Conservation (phyloP, 2,888 invertebrate genomes). For the Chrysina gloriosa region DNA sequence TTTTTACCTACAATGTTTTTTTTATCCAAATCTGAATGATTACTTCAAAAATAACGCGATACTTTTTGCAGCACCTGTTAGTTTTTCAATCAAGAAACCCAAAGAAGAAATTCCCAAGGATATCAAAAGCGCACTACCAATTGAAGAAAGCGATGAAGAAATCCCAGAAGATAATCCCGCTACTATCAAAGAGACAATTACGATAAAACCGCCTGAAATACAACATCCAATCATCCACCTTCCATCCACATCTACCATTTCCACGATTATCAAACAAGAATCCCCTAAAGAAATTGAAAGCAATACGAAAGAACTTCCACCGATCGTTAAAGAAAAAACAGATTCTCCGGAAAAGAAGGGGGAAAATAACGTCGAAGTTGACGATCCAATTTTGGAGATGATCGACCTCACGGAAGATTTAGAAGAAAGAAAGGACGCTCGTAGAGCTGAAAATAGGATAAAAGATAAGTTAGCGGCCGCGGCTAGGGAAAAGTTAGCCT, state of each 20-base stretch:
- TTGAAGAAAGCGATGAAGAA: constrained; percentile 82
- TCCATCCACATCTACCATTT: background rate
- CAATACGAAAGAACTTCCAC: background rate
- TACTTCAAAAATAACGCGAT: no score
- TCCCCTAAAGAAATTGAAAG: constrained; percentile 10
- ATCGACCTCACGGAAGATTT: constrained; percentile 72
- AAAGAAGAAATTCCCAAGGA: constrained; percentile 70
- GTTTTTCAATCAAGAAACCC: constrained; percentile 86
- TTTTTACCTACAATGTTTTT: no score
- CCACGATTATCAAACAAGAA: background rate
- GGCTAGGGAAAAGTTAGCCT: constrained; percentile 71
- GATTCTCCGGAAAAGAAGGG: background rate
- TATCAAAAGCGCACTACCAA: constrained; percentile 78
- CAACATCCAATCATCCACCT: constrained; percentile 6
- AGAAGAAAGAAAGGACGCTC: constrained; percentile 62
- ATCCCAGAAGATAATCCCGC: constrained; percentile 55
- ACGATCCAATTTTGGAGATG: constrained; percentile 66
- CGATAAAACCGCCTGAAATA: constrained; percentile 10
- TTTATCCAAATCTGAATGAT: no score
- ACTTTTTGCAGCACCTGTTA: constrained; percentile 74
- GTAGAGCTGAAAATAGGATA: constrained; percentile 68
- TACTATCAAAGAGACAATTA: constrained; percentile 16
- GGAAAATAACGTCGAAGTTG: constrained; percentile 57
- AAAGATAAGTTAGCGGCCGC: constrained; percentile 70
- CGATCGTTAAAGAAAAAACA: constrained; percentile 1